These are phyloP conservation scores for Zapornia atra DNA, from an alignment of 2,113 vertebrate genomes.

Conservation along the genomic window DNA sequence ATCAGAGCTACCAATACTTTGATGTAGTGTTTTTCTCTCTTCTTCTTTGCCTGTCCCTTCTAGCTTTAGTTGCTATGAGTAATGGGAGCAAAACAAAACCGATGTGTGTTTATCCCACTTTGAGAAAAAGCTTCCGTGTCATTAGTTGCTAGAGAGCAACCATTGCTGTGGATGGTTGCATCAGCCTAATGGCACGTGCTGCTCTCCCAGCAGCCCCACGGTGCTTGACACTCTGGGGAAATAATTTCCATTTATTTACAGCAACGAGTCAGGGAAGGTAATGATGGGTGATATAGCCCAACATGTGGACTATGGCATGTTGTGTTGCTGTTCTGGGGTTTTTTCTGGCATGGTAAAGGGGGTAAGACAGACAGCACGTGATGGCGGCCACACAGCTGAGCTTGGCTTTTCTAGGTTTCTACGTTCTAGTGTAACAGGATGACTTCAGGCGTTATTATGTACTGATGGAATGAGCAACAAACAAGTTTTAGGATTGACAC, in stretches of 20 bases:
- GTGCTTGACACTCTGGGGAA: neutral
- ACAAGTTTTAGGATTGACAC: neutral
- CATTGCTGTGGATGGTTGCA: neutral
- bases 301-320: neutral
- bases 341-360: fast-evolving
- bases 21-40: neutral
- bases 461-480: neutral
- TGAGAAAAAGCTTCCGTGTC: neutral
- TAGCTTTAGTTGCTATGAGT: neutral
- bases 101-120: neutral
- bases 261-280: neutral
- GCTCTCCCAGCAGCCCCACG: fast-evolving
- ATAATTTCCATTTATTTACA: neutral
- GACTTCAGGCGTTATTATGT: neutral
- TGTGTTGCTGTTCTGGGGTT: fast-evolving
- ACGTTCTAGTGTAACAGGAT: neutral
- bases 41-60: neutral
- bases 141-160: neutral
- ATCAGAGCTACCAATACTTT: neutral
- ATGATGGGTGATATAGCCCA: fast-evolving
- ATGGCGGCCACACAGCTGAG: fast-evolving
- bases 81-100: neutral
- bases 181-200: fast-evolving
- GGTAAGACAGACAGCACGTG: fast-evolving
- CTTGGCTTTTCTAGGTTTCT: neutral